A percentile compares a stretch with the other conserved stretches of the same genome.
Evolutionary conservation across 2,113 vertebrate genomes (phyloP).

Genomic region (Pelusios castaneus): DNA sequence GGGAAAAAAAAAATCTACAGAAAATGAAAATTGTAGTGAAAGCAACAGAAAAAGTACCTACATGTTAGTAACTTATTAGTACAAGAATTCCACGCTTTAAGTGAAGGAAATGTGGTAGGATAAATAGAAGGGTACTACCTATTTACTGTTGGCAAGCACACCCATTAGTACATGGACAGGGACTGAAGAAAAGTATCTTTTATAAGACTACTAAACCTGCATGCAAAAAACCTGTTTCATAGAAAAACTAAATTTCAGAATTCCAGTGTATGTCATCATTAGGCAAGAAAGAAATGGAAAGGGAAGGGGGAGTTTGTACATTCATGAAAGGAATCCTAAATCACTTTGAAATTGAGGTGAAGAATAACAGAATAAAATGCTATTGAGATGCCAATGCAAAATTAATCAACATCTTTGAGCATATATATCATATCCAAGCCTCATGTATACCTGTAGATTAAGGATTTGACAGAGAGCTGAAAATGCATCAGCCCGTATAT

Average conservation of each 20-base stretch:
- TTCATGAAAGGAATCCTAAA: not conserved
- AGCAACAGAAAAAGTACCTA: not conserved
- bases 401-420: not conserved
- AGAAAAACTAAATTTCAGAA: not conserved
- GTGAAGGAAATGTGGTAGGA: not conserved
- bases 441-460: not conserved
- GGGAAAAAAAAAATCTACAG: rapidly evolving
- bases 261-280: not conserved
- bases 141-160: not conserved
- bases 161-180: not conserved
- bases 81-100: not conserved
- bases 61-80: not conserved
- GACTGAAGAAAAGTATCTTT: not conserved
- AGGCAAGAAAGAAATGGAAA: not conserved
- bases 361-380: not conserved
- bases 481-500: not conserved
- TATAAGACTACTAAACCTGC: not conserved
- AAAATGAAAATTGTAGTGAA: not conserved
- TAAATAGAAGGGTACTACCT: not conserved
- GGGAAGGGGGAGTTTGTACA: not conserved
- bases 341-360: not conserved
- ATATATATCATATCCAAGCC: not conserved
- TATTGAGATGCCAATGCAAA: not conserved
- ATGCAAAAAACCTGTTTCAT: not conserved
- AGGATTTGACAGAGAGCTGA: not conserved